phyloP scores from a whole-genome alignment of 2,888 invertebrate species.

The Bursaphelenchus okinawaensis region DNA sequence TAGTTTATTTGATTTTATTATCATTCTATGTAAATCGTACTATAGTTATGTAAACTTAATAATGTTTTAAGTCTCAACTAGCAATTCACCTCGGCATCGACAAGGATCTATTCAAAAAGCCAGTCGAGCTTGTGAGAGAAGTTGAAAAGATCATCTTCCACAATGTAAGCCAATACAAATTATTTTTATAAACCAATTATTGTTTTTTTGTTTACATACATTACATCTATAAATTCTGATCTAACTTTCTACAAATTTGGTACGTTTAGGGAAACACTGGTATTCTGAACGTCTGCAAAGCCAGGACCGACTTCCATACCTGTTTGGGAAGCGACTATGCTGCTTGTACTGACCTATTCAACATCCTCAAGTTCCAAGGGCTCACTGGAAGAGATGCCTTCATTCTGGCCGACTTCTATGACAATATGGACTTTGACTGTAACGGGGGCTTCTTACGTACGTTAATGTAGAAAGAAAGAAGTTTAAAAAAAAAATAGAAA shows the following conservation, averaged over 20 bases:
- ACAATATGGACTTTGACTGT: constrained; percentile 12
- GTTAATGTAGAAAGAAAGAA: not conserved
- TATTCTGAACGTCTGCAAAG: constrained; percentile 1
- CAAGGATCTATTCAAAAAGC: not conserved
- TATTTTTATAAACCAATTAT: too few species aligned
- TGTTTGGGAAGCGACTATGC: not conserved
- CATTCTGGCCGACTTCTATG: constrained; percentile 4
- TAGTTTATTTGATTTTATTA: too few species aligned
- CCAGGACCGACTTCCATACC: not conserved
- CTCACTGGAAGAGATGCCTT: not conserved
- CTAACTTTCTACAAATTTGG: too few species aligned
- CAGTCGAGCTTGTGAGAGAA: not conserved
- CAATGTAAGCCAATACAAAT: not conserved
- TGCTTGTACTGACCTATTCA: not conserved
- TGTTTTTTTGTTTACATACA: too few species aligned
- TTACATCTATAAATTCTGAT: too few species aligned
- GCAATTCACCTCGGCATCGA: constrained; percentile 3
- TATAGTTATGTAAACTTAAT: not conserved
- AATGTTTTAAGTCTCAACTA: not conserved
- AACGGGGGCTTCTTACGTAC: constrained; percentile 5
- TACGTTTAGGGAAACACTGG: not conserved
- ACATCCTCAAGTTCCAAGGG: constrained; percentile 3
- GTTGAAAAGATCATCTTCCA: not conserved
- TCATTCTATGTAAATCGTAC: too few species aligned
- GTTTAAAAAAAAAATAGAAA: not conserved